phyloP scores from a whole-genome alignment of 1,140 invertebrate species.

The Hycleus phaleratus region DNA sequence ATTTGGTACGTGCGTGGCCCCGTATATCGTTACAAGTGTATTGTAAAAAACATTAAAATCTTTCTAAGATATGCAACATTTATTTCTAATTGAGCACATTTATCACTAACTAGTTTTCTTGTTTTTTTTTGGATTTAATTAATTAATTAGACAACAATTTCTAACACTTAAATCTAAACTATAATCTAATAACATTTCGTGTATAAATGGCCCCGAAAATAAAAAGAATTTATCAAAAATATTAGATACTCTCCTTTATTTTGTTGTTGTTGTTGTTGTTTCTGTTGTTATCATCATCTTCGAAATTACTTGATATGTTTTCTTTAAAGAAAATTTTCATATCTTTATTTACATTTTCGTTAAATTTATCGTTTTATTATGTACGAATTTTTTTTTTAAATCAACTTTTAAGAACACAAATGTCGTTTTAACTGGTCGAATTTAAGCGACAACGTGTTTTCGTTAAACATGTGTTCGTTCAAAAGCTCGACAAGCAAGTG shows the following conservation, averaged over 20 bases:
- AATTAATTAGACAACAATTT: constrained; percentile 22
- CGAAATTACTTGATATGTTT: constrained; percentile 15
- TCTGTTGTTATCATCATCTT: neutral
- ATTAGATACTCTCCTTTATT: constrained; percentile 27
- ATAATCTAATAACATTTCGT: constrained; percentile 7
- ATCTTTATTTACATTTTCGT: constrained; percentile 9
- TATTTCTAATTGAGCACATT: constrained; percentile 34
- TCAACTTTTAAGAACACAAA: constrained; percentile 8
- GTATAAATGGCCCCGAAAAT: constrained; percentile 26
- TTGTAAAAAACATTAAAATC: constrained; percentile 20
- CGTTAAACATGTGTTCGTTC: constrained; percentile 16
- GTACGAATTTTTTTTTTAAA: neutral
- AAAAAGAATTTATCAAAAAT: constrained; percentile 31
- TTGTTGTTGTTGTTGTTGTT: neutral
- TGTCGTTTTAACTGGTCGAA: constrained; percentile 17
- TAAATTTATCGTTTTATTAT: neutral
- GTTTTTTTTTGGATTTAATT: constrained; percentile 8
- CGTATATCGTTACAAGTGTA: constrained; percentile 14
- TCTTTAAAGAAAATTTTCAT: neutral
- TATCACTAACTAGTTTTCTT: constrained; percentile 14
- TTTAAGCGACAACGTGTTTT: constrained; percentile 1
- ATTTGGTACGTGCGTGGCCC: constrained; percentile 20
- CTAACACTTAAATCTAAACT: constrained; percentile 27
- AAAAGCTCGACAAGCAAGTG: constrained; percentile 16
- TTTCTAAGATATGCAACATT: constrained; percentile 20